Evolutionary conservation across 2,113 vertebrate species (phyloP), one percentile per base, ranked within the genome.

Genomic region (Lampris megalopsis): DNA sequence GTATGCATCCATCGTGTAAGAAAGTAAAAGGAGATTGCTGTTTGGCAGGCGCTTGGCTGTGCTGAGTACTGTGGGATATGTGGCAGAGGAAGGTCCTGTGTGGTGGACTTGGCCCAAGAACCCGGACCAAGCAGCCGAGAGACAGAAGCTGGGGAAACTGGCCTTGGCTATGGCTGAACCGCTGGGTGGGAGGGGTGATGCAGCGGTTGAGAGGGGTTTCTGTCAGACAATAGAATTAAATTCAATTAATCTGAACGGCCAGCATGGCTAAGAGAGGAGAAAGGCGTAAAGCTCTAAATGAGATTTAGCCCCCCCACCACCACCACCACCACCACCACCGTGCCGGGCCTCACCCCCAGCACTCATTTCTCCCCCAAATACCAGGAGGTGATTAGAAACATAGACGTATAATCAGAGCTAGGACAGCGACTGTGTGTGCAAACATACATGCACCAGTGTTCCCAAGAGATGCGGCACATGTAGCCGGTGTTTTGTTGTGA

Each of bases 281-380:
- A 95, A 95, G 94, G 96, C 92, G 96, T 96, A 96, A 92, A 93
- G 96, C 95, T 97, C 95, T 95, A 97, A 97, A 98, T 97, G 96
- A 97, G 96, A 96, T 97, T 97, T 96, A 93, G 89, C 94, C 95
- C 91, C 94, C 94, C 69, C 64, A n/a, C 81, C 6, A 57, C 57
- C 66, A 6, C 60, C 69, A 13, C 47, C 95, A 83, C 92, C 62
- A 42, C 54, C 78, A 48, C 72, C 73, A 8, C 63, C 67, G 59
- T 73, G 53, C 79, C 77, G 80, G 36, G 40, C 45, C 63, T 37
- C 6, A 94, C 89, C 93, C 93, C 86, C 77, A 85, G 83, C 92
- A 87, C 93, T 94, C 95, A 92, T 59, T 74, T 62, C 57, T 84
- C 85, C 86, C 88, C 90, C 85, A 86, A 86, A 68, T 89, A 89